Percentiles rank a stretch among this genome's conserved stretches.
These are phyloP conservation scores for Nycticorax nycticorax DNA, from an alignment of 2,113 vertebrate genomes.

Conservation along the genomic window DNA sequence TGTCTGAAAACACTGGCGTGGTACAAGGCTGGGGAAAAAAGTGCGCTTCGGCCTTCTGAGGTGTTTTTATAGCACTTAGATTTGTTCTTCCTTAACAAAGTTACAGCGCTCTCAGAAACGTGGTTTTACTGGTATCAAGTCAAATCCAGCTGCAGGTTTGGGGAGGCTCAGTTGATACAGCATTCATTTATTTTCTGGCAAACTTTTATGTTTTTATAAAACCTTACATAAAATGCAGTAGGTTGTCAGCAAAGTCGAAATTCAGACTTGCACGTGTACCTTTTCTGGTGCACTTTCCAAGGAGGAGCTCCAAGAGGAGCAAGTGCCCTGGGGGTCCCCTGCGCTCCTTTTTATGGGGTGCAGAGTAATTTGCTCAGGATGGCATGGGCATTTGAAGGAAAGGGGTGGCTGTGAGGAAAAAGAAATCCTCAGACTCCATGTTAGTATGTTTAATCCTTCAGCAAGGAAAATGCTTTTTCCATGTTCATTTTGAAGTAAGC, in stretches of 20 bases:
- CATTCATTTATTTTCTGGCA: neutral
- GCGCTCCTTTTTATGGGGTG: neutral
- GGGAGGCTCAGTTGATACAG: neutral
- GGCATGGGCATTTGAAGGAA: neutral
- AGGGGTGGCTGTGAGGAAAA: neutral
- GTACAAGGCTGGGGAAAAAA: neutral
- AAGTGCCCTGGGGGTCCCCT: too few species aligned
- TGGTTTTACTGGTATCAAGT: neutral
- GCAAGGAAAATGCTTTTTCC: neutral
- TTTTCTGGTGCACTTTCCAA: neutral
- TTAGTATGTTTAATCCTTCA: neutral
- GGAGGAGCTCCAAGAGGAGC: neutral
- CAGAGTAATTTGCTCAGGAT: neutral
- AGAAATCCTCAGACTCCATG: neutral
- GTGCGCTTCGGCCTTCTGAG: neutral
- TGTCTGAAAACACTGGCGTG: neutral
- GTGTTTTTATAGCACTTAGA: neutral
- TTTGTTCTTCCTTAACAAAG: neutral
- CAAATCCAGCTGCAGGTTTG: neutral
- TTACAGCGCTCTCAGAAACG: neutral
- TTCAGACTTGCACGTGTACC: rapidly evolving
- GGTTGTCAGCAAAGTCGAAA: neutral
- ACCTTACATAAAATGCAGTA: neutral
- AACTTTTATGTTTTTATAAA: neutral
- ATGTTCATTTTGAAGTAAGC: neutral